Conservation (phyloP, 2,888 invertebrate species). For the Andrena trimmerana region DNA sequence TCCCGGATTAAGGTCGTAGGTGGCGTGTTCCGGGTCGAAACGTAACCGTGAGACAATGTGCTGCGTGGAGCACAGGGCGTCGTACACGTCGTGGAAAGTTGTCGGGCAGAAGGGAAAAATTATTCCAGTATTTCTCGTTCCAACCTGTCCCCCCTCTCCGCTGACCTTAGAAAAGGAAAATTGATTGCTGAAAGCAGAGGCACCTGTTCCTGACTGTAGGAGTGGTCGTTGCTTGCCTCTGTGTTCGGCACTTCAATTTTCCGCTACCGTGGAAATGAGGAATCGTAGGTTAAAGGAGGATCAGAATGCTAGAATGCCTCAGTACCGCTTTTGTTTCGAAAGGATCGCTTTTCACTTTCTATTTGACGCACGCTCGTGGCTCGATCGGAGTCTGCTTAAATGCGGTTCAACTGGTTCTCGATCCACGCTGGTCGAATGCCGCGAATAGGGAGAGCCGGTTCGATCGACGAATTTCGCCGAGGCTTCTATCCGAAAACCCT, state of each 20-base stretch:
- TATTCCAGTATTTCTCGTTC: slow-evolving; percentile 23
- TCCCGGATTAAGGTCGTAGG: slow-evolving; percentile 56
- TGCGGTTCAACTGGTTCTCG: slow-evolving; percentile 23
- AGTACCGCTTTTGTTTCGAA: not conserved
- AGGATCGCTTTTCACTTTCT: slow-evolving; percentile 14
- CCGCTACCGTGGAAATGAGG: not conserved
- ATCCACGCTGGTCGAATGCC: not conserved
- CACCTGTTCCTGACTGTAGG: not conserved
- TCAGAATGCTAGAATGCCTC: not conserved
- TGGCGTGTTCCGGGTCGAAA: slow-evolving; percentile 40
- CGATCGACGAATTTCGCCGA: not conserved
- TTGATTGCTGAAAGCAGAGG: not conserved
- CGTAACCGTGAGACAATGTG: slow-evolving; percentile 35
- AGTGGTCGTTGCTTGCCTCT: not conserved
- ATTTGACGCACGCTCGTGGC: not conserved
- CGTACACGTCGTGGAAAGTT: slow-evolving; percentile 18
- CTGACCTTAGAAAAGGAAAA: slow-evolving; percentile 27
- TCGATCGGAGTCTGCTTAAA: slow-evolving; percentile 9
- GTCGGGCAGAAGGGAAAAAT: slow-evolving; percentile 11
- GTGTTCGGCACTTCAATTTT: not conserved
- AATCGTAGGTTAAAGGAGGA: not conserved
- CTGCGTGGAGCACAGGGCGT: not conserved
- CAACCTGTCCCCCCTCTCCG: not conserved
- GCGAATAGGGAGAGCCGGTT: not conserved
- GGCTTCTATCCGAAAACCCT: not conserved